Percentiles rank a stretch among this genome's conserved stretches.
These are phyloP conservation scores for Rhorus exstirpatorius DNA, from an alignment of 2,888 invertebrate species.

Conservation along the genomic window DNA sequence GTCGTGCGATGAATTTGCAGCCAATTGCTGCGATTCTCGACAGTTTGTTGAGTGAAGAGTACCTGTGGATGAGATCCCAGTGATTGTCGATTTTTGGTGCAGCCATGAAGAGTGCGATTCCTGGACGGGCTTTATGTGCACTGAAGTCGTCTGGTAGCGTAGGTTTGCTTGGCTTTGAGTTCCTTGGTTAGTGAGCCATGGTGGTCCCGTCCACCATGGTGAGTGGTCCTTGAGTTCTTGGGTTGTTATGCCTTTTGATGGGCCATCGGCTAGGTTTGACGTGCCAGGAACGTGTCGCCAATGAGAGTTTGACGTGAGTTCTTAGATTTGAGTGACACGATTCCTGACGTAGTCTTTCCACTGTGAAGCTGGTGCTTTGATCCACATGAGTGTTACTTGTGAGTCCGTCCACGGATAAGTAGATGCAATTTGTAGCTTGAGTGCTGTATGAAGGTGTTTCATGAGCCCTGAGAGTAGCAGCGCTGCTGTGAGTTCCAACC, in stretches of 20 bases:
- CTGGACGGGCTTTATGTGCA: background rate
- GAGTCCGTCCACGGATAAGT: slow-evolving; percentile 67
- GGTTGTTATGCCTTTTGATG: background rate
- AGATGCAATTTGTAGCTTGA: background rate
- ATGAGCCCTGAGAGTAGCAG: slow-evolving; percentile 2
- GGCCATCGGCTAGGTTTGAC: background rate
- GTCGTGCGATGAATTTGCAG: background rate
- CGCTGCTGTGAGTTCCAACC: slow-evolving; percentile 20
- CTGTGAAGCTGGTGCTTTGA: slow-evolving; percentile 65
- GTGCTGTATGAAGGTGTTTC: background rate
- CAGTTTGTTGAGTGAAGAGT: slow-evolving; percentile 3
- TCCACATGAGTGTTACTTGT: slow-evolving; percentile 63
- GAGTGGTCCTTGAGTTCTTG: background rate
- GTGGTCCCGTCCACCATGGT: slow-evolving; percentile 14
- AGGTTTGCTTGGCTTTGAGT: slow-evolving; percentile 30
- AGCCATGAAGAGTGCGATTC: background rate
- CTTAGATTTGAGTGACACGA: slow-evolving; percentile 58
- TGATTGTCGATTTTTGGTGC: background rate
- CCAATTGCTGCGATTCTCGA: slow-evolving; percentile 16
- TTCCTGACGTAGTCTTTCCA: slow-evolving; percentile 71
- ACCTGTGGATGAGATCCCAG: slow-evolving; percentile 15
- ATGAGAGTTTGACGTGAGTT: background rate
- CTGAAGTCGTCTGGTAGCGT: background rate
- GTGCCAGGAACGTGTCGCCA: slow-evolving; percentile 9
- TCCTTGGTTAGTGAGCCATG: slow-evolving; percentile 12